phyloP scores from a whole-genome alignment of 2,113 vertebrate genomes.

The Acrocephalus arundinaceus region DNA sequence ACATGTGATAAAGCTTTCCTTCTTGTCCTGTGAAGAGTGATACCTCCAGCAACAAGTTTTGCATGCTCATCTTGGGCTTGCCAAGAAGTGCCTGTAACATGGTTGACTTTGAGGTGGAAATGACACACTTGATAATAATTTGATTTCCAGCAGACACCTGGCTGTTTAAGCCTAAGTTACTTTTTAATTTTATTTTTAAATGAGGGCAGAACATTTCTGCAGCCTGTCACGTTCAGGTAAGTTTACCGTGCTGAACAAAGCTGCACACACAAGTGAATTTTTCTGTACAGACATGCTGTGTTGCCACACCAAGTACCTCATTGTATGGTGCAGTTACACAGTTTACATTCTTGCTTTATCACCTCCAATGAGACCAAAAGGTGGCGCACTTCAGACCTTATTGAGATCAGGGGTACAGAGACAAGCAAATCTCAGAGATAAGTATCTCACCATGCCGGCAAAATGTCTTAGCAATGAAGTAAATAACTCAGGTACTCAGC shows the following conservation, averaged over 20 bases:
- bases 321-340: not conserved
- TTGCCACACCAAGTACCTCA: accelerated
- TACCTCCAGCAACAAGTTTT: not conserved
- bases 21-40: not conserved
- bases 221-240: not conserved
- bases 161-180: not conserved
- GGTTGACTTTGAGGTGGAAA: not conserved
- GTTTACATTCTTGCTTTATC: not conserved
- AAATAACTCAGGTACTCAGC: not conserved
- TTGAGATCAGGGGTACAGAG: not conserved
- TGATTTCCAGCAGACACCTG: not conserved
- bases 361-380: not conserved
- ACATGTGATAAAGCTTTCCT: not conserved
- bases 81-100: not conserved
- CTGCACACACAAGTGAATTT: not conserved
- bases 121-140: not conserved
- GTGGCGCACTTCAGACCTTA: not conserved
- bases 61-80: not conserved
- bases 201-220: not conserved
- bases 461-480: not conserved
- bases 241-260: not conserved
- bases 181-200: not conserved
- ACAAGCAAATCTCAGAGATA: not conserved
- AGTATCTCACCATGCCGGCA: not conserved
- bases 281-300: not conserved